phyloP scores from a whole-genome alignment of 30 jellyfish, hydroid and myxozoan species.

The Sanderia malayensis region DNA sequence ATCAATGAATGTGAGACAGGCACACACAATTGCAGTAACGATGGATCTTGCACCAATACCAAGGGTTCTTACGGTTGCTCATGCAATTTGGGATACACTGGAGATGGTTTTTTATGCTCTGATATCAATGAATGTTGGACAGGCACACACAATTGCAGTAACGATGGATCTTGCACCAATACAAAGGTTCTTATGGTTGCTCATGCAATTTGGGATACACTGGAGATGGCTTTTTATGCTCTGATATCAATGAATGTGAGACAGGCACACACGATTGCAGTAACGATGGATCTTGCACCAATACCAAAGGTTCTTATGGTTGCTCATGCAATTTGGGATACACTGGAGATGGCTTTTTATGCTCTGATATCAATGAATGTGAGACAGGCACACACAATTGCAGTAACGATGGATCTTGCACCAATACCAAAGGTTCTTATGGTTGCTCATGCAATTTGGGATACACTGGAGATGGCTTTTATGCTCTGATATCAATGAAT shows the following conservation, averaged over 20 bases:
- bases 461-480: conserved; percentile 35
- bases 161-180: conserved; percentile 32
- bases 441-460: conserved; percentile 35
- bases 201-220: conserved; percentile 28
- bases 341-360: conserved; percentile 24
- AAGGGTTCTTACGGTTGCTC: neutral
- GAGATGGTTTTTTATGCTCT: neutral
- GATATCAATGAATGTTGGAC: conserved; percentile 3
- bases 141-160: conserved; percentile 22
- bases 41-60: neutral
- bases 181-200: conserved; percentile 42
- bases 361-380: conserved; percentile 37
- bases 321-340: conserved; percentile 29
- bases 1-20: conserved; percentile 27
- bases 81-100: neutral
- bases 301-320: conserved; percentile 18
- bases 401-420: conserved; percentile 13
- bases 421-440: conserved; percentile 35
- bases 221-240: conserved; percentile 43
- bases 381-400: conserved; percentile 21
- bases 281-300: conserved; percentile 14
- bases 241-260: conserved; percentile 43
- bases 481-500: conserved; percentile 46
- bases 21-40: neutral
- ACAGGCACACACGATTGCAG: conserved; percentile 25